Conservation (phyloP, 2,888 invertebrate genomes). For the Andrena praecox region DNA sequence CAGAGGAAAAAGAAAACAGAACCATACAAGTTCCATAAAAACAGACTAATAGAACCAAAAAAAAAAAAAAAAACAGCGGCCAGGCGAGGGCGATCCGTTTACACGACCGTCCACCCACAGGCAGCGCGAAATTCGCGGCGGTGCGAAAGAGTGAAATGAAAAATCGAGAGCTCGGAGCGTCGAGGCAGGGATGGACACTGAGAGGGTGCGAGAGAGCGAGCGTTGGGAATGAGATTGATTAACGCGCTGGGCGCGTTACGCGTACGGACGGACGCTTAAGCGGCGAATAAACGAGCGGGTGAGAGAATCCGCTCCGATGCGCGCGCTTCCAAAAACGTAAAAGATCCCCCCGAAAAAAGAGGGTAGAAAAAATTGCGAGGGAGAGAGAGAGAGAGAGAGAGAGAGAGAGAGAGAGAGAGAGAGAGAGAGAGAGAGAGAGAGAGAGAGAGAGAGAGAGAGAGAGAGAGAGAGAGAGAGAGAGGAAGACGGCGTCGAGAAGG, state of each 20-base stretch:
- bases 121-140: conserved; percentile 3
- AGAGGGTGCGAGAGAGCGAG: neutral
- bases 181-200: neutral
- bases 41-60: too few relatives aligned
- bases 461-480: too few relatives aligned
- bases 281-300: conserved; percentile 22
- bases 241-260: conserved; percentile 7
- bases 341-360: too few relatives aligned
- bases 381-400: too few relatives aligned
- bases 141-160: neutral
- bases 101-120: conserved; percentile 43
- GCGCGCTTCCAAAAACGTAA: neutral
- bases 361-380: too few relatives aligned
- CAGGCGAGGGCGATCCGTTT: conserved; percentile 42
- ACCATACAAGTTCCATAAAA: too few relatives aligned
- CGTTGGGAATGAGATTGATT: conserved; percentile 6
- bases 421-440: too few relatives aligned
- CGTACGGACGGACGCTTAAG: conserved; percentile 27
- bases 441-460: too few relatives aligned
- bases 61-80: neutral
- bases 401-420: too few relatives aligned
- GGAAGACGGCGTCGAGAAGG: neutral
- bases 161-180: neutral
- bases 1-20: conserved; percentile 24
- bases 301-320: neutral